Conservation (phyloP, 2,113 vertebrate genomes). For the Australoheros scitulus region DNA sequence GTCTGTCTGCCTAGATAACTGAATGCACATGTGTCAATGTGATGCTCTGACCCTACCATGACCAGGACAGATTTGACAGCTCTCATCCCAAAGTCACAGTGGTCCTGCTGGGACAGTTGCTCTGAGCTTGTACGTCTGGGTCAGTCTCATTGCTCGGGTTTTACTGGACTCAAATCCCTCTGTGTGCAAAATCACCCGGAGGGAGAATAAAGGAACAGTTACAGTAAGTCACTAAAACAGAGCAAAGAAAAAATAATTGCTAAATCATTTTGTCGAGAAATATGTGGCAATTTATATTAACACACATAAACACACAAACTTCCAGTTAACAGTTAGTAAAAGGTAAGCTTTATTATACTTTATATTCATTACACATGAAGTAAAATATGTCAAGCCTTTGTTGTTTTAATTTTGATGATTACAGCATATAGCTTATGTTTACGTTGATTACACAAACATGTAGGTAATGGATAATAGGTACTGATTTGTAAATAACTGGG, state of each 20-base stretch:
- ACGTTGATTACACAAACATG: too few species aligned
- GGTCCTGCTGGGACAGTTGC: conserved; percentile 88
- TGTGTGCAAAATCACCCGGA: conserved; percentile 86
- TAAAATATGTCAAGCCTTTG: too few species aligned
- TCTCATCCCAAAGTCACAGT: conserved; percentile 89
- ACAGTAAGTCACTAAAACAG: not conserved
- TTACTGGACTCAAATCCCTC: conserved; percentile 91
- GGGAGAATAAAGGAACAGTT: not conserved
- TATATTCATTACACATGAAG: too few species aligned
- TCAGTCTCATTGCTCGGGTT: conserved; percentile 86
- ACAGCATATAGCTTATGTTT: too few species aligned
- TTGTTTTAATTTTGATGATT: too few species aligned
- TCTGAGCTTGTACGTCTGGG: conserved; percentile 90
- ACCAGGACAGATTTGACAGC: conserved; percentile 89
- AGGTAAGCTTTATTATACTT: too few species aligned
- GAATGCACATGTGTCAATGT: conserved; percentile 19
- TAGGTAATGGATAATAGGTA: too few species aligned
- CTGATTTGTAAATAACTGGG: too few species aligned
- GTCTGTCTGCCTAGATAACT: not conserved
- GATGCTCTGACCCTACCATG: conserved; percentile 84
- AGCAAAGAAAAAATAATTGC: not conserved
- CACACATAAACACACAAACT: accelerated
- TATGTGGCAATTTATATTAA: not conserved
- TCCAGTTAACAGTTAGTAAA: conserved; percentile 61
- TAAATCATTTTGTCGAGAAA: not conserved